phyloP scores from a whole-genome alignment of 2,888 invertebrate species.

The Drosophila borealis region DNA sequence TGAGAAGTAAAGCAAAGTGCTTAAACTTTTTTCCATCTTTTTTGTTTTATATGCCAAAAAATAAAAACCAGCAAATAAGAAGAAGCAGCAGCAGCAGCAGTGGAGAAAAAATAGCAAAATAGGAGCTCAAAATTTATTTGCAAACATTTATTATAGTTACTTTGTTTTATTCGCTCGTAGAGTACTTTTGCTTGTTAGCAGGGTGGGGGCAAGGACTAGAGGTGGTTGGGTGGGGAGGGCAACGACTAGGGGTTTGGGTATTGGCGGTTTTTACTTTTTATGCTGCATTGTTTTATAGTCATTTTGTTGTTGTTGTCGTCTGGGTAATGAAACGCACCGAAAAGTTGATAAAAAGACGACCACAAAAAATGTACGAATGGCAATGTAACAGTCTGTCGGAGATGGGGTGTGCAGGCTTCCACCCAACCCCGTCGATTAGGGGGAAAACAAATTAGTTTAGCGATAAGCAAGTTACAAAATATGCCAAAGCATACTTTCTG shows the following conservation, averaged over 20 bases:
- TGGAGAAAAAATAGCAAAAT: conserved; percentile 37
- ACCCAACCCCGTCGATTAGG: conserved; percentile 6
- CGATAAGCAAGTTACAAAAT: conserved; percentile 80
- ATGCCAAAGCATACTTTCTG: conserved; percentile 72
- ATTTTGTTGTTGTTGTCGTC: conserved; percentile 32
- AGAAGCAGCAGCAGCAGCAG: neutral
- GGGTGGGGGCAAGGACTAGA: neutral
- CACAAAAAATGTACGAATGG: conserved; percentile 42
- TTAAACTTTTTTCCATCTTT: conserved; percentile 65
- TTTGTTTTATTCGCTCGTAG: conserved; percentile 71
- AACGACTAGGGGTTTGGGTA: neutral
- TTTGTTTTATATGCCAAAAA: conserved; percentile 55
- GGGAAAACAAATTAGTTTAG: conserved; percentile 77
- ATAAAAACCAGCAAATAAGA: conserved; percentile 19
- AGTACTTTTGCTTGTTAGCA: conserved; percentile 68
- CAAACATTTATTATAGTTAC: conserved; percentile 80
- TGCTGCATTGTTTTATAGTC: conserved; percentile 78
- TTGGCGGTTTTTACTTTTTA: conserved; percentile 52
- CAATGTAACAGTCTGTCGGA: conserved; percentile 13
- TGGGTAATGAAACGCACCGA: conserved; percentile 65
- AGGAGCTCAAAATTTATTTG: conserved; percentile 78
- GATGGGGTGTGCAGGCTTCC: neutral
- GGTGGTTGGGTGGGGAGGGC: neutral
- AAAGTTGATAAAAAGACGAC: conserved; percentile 64
- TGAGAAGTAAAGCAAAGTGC: conserved; percentile 60